Conservation (phyloP, 2,797 vertebrate species). For the Rhynchotus rufescens region DNA sequence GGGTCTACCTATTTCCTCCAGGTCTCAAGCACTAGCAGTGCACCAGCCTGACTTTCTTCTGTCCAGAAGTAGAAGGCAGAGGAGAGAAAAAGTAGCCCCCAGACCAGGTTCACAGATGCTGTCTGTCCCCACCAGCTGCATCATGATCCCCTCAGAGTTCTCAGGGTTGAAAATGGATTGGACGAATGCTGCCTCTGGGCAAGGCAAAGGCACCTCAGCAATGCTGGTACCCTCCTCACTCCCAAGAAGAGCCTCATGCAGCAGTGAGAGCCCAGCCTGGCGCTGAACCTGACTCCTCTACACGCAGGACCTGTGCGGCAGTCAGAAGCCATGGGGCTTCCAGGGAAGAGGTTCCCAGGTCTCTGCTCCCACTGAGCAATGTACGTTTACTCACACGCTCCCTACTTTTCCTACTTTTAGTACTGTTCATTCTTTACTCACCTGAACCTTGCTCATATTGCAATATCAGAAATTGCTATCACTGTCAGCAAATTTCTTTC, state of each 20-base stretch:
- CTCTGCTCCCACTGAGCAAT: not conserved
- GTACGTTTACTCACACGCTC: not conserved
- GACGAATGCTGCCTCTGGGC: not conserved
- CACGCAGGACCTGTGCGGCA: fast-evolving
- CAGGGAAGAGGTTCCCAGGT: not conserved
- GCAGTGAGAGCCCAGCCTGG: not conserved
- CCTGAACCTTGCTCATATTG: not conserved
- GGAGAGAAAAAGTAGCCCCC: not conserved
- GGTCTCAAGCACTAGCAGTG: not conserved
- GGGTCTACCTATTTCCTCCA: not conserved
- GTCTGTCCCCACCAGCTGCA: not conserved
- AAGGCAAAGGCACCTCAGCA: not conserved
- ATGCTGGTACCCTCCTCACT: fast-evolving
- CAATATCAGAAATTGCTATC: not conserved
- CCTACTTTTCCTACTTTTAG: not conserved
- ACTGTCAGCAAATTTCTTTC: not conserved
- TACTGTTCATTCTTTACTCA: not conserved
- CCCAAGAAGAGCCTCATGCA: not conserved
- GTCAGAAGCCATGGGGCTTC: not conserved
- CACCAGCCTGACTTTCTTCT: not conserved
- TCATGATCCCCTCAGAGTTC: not conserved
- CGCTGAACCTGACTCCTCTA: not conserved
- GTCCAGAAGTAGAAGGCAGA: not conserved
- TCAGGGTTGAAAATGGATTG: not conserved
- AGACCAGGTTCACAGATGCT: not conserved